phyloP scores from a whole-genome alignment of 2,888 invertebrate genomes.

The Cactoblastis cactorum region DNA sequence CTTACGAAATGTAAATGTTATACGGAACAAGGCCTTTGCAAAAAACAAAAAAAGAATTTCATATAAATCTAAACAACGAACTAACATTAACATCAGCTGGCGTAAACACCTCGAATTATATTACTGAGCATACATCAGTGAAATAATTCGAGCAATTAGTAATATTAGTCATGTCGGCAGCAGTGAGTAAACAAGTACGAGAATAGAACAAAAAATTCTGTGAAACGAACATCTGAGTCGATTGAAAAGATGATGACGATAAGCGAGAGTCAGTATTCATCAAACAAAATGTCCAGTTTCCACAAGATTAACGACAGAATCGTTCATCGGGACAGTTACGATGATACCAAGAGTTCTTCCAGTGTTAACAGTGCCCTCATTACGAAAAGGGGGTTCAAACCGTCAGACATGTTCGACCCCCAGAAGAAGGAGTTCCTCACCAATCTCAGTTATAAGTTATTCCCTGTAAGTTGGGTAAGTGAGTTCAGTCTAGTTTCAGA shows the following conservation, averaged over 20 bases:
- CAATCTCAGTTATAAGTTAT: constrained; percentile 88
- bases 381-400: constrained; percentile 88
- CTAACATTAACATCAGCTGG: background rate
- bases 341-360: constrained; percentile 70
- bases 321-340: constrained; percentile 67
- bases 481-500: constrained; percentile 23
- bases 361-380: constrained; percentile 81
- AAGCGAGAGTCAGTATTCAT: constrained; percentile 74
- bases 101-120: constrained; percentile 2
- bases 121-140: constrained; percentile 6
- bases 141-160: constrained; percentile 12
- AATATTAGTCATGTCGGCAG: constrained; percentile 2
- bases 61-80: background rate
- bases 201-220: constrained; percentile 6
- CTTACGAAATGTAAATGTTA: background rate
- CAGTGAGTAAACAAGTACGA: constrained; percentile 12
- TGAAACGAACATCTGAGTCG: constrained; percentile 27
- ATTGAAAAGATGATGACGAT: constrained; percentile 69
- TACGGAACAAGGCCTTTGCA: background rate
- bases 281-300: constrained; percentile 73
- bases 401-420: constrained; percentile 91
- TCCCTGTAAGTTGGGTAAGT: constrained; percentile 90
- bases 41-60: constrained; percentile 1
- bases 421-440: constrained; percentile 89
- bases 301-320: constrained; percentile 73